Evolutionary conservation across 2,888 invertebrate species (phyloP).

Genomic region (Urechis unicinctus): DNA sequence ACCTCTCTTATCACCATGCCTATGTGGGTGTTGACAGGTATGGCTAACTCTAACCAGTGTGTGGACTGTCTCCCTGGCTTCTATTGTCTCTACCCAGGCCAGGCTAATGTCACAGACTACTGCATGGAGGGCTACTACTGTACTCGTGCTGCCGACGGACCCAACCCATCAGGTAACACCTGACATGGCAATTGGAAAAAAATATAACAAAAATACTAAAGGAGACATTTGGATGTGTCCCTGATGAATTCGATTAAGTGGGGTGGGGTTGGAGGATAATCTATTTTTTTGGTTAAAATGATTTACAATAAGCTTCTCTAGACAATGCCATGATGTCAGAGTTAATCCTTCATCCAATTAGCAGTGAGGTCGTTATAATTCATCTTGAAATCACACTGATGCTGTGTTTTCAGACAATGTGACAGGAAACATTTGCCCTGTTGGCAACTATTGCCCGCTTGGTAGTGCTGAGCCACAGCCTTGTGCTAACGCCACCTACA

Average conservation of each 20-base stretch:
- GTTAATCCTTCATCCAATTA: too few species aligned
- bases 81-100: conserved; percentile 36
- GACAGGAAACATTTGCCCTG: conserved; percentile 42
- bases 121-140: conserved; percentile 44
- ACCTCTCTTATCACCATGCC: too few species aligned
- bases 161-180: conserved; percentile 22
- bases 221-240: too few species aligned
- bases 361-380: too few species aligned
- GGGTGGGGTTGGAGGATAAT: too few species aligned
- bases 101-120: conserved; percentile 14
- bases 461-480: conserved; percentile 29
- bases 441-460: conserved; percentile 40
- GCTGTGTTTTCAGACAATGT: conserved; percentile 27
- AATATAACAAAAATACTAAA: too few species aligned
- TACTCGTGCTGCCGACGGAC: conserved; percentile 25
- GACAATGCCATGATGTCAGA: too few species aligned
- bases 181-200: neutral
- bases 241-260: too few species aligned
- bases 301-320: too few species aligned
- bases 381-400: neutral
- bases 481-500: conserved; percentile 36
- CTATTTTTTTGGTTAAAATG: too few species aligned
- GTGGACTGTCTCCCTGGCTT: conserved; percentile 36
- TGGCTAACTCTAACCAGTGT: conserved; percentile 27
- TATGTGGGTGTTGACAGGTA: too few species aligned